Conservation (phyloP, 2,797 vertebrate species). For the Taenioides sp. region DNA sequence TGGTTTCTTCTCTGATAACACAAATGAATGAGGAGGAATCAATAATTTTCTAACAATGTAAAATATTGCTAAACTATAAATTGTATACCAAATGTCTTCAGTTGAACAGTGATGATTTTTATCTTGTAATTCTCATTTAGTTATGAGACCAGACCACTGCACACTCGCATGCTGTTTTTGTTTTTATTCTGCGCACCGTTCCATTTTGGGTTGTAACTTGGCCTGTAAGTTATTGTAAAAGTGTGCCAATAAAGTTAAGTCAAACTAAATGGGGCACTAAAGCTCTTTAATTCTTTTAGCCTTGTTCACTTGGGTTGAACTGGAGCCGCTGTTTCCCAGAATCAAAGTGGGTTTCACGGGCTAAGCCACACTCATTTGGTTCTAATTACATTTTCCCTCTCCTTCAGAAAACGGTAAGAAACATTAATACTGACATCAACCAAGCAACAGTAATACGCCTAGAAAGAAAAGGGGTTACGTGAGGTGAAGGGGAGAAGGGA, state of each 20-base stretch:
- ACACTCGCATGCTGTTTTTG: neutral
- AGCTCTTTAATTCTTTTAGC: conserved; percentile 9
- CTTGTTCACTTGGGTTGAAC: conserved; percentile 28
- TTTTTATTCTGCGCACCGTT: neutral
- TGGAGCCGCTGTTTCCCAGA: conserved; percentile 32
- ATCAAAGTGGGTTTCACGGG: conserved; percentile 22
- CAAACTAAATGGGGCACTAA: conserved; percentile 13
- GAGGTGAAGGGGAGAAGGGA: conserved; percentile 1
- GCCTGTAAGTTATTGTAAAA: neutral
- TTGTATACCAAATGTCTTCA: too few species aligned
- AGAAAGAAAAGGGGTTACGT: conserved; percentile 14
- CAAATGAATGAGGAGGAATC: too few species aligned
- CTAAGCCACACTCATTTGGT: conserved; percentile 27
- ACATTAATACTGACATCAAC: conserved; percentile 1
- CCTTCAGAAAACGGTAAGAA: conserved; percentile 25
- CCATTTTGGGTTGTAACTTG: neutral
- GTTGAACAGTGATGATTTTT: neutral
- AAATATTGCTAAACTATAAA: too few species aligned
- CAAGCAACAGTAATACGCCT: conserved; percentile 1
- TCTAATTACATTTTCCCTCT: conserved; percentile 30
- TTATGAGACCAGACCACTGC: neutral
- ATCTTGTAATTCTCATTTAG: neutral
- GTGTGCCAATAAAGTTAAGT: conserved; percentile 1
- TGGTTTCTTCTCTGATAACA: too few species aligned
- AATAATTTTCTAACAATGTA: too few species aligned